phyloP scores from a whole-genome alignment of 2,113 vertebrate species.

The Rhinopithecus roxellana region DNA sequence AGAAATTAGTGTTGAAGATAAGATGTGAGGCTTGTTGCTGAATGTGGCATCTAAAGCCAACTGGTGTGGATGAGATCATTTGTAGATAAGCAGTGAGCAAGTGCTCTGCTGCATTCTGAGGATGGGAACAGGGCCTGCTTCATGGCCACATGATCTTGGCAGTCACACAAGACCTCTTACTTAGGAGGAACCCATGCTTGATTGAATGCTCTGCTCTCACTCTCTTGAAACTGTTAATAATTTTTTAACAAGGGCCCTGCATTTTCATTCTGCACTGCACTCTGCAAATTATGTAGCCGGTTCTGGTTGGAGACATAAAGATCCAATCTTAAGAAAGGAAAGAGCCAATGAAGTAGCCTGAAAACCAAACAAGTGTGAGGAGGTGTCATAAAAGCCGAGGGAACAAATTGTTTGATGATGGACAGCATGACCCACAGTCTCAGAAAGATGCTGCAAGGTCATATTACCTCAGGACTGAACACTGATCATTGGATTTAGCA shows the following conservation, averaged over 20 bases:
- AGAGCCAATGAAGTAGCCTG: background rate
- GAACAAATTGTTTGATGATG: background rate
- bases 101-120: background rate
- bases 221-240: background rate
- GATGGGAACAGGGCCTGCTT: background rate
- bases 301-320: background rate
- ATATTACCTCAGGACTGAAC: background rate
- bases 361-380: background rate
- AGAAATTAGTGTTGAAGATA: background rate
- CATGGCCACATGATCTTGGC: background rate
- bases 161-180: background rate
- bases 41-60: background rate
- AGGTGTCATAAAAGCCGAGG: background rate
- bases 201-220: background rate
- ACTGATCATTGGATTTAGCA: background rate
- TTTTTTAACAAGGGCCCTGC: background rate
- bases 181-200: background rate
- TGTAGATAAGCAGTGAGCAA: background rate
- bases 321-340: background rate
- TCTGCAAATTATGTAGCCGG: background rate
- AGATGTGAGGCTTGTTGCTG: background rate
- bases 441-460: background rate
- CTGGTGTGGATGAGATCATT: background rate
- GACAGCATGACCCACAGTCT: background rate
- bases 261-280: background rate